A percentile compares a stretch with the other conserved stretches of the same genome.
Evolutionary conservation across 2,113 vertebrate genomes (phyloP).

Genomic region (Microtus montanus): DNA sequence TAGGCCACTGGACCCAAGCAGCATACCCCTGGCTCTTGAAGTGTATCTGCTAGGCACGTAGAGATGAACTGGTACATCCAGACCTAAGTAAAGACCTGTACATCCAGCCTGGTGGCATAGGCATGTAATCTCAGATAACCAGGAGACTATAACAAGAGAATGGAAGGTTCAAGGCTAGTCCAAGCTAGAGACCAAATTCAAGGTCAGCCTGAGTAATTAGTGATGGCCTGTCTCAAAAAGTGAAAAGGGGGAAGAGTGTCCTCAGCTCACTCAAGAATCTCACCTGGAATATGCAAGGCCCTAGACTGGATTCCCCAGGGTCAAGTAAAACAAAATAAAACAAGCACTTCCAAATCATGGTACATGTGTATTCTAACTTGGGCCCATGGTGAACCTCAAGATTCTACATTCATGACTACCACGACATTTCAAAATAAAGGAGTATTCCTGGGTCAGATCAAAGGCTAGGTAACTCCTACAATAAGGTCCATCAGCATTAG

Average conservation of each 20-base stretch:
- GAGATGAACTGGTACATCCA: too few relatives aligned
- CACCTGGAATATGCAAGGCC: background rate
- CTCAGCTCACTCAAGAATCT: background rate
- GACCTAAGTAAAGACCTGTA: background rate
- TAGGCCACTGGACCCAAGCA: background rate
- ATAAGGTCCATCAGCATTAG: background rate
- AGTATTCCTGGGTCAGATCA: background rate
- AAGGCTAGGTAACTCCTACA: background rate
- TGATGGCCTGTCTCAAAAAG: background rate
- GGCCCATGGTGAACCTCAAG: background rate
- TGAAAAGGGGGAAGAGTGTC: background rate
- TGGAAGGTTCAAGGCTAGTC: background rate
- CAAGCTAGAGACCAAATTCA: background rate
- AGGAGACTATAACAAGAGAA: background rate
- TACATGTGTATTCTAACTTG: background rate
- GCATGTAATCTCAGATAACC: background rate
- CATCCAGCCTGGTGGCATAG: background rate
- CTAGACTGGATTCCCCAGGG: background rate
- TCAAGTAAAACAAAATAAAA: background rate
- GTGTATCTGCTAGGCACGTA: background rate
- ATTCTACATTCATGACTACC: background rate
- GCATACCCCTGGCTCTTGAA: background rate
- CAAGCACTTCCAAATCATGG: background rate
- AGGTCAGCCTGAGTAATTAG: background rate
- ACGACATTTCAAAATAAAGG: background rate